Base-by-base conservation (phyloP, 2,888 invertebrate species). In the Cataglyphis albicans region DNA sequence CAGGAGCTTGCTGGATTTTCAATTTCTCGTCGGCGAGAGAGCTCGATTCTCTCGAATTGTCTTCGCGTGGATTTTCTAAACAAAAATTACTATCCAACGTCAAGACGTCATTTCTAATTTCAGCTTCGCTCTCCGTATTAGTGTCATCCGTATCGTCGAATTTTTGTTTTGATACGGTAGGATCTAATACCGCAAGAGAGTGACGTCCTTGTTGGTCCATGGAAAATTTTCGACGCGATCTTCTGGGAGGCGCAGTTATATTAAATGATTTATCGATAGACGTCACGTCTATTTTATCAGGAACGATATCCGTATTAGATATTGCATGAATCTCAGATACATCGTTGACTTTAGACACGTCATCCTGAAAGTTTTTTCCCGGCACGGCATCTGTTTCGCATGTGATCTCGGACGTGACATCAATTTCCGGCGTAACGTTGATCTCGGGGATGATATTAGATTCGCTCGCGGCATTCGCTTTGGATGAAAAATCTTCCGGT, bases 341-440 rank as follows among this genome's bases (percentile, higher is more conserved):
- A 5, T 9, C 9, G n/a, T 64, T 48, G 7, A 12, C 10, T 35
- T 64, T 65, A 64, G 21, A 29, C 15, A 4, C 35, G 21, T 44
- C 44, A 7, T 25, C 52, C 7, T 10, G 68, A 4, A 12, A 12
- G 6, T 41, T 38, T 35, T 38, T 55, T 15, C 3, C 5, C 48
- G 32, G 0, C 7, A 21, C 32, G 21, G 3, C 29, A 18, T 25
- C 75, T 52, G 7, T 52, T 52, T 52, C 52, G n/a, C 52, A 52
- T 52, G 52, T n/a, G 6, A 25, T 25, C 52, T 25, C 3, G 25
- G 68, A 29, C 7, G 12, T 67, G 25, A 29, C 52, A 55, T 67
- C 52, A 35, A 35, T 65, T 52, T 75, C 32, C 57, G 72, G 6
- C 3, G 57, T 38, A 57, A 57, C 44, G 12, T 78, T 44, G 44